phyloP scores from a whole-genome alignment of 2,797 vertebrate species.

The Sciurus carolinensis region DNA sequence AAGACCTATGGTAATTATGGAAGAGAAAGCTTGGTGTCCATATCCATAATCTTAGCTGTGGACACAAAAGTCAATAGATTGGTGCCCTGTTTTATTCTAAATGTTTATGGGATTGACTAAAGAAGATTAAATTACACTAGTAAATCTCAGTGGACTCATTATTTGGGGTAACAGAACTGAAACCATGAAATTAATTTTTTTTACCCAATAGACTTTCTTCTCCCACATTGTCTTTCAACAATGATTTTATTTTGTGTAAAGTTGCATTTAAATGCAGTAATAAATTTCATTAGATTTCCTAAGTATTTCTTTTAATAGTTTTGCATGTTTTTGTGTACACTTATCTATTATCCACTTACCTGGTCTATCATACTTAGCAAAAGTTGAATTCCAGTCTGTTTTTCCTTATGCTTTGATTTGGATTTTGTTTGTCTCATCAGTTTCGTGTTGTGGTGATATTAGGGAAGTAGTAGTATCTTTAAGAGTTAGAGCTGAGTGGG shows the following conservation, averaged over 20 bases:
- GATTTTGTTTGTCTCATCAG: background rate
- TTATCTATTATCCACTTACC: background rate
- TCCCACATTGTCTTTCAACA: conserved; percentile 14
- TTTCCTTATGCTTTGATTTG: background rate
- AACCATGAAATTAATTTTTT: conserved; percentile 67
- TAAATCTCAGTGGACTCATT: conserved; percentile 33
- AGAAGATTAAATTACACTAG: conserved; percentile 37
- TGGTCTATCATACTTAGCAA: background rate
- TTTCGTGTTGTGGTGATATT: background rate
- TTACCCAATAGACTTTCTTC: conserved; percentile 1
- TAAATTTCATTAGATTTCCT: background rate
- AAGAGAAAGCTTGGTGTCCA: background rate
- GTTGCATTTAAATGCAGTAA: background rate
- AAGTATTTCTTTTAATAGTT: background rate
- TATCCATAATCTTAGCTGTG: background rate
- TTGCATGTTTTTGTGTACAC: background rate
- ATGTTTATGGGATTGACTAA: conserved; percentile 28
- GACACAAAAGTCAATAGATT: background rate
- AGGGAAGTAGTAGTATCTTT: background rate
- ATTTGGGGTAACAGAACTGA: conserved; percentile 41
- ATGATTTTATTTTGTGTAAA: conserved; percentile 25
- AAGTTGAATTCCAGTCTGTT: background rate
- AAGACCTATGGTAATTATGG: background rate
- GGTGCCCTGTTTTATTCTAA: background rate
- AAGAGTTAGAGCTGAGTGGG: background rate